phyloP scores from a whole-genome alignment of 2,888 invertebrate species.

The Aphelenchoides bicaudatus region DNA sequence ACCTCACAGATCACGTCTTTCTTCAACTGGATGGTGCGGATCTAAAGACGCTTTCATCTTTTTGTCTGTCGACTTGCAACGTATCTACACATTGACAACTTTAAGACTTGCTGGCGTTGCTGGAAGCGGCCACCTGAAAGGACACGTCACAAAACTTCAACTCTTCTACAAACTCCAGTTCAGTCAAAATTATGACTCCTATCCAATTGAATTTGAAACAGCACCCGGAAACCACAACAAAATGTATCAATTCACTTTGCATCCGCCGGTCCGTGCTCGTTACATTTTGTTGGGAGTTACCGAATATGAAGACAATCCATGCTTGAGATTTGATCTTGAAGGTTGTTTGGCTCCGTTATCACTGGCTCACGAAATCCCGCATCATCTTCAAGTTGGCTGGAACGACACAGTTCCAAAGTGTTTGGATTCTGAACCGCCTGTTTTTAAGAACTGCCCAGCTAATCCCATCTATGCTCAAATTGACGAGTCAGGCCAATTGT shows the following conservation, averaged over 20 bases:
- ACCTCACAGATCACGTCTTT: slow-evolving; percentile 57
- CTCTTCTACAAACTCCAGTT: slow-evolving; percentile 94
- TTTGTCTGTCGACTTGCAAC: slow-evolving; percentile 87
- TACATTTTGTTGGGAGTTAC: slow-evolving; percentile 91
- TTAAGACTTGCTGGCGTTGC: slow-evolving; percentile 58
- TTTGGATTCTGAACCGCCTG: slow-evolving; percentile 84
- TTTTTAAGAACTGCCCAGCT: slow-evolving; percentile 91
- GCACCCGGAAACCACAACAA: slow-evolving; percentile 77
- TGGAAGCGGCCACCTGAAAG: slow-evolving; percentile 63
- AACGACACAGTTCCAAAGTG: slow-evolving; percentile 59
- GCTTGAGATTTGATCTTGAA: slow-evolving; percentile 89
- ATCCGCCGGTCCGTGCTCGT: slow-evolving; percentile 85
- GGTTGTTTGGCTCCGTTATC: slow-evolving; percentile 73
- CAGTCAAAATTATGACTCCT: slow-evolving; percentile 88
- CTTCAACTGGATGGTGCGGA: slow-evolving; percentile 66
- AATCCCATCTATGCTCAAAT: slow-evolving; percentile 84
- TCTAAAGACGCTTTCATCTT: slow-evolving; percentile 87
- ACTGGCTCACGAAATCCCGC: slow-evolving; percentile 50
- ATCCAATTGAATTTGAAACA: slow-evolving; percentile 75
- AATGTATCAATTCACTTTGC: slow-evolving; percentile 87
- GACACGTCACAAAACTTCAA: slow-evolving; percentile 88
- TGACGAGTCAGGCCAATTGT: slow-evolving; percentile 76
- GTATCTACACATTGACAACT: slow-evolving; percentile 73
- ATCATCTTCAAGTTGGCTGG: slow-evolving; percentile 60
- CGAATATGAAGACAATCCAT: slow-evolving; percentile 92